Percentiles rank a stretch among this genome's conserved stretches.
phyloP scores from a whole-genome alignment of 2,888 invertebrate genomes.

The Athetis lepigone region DNA sequence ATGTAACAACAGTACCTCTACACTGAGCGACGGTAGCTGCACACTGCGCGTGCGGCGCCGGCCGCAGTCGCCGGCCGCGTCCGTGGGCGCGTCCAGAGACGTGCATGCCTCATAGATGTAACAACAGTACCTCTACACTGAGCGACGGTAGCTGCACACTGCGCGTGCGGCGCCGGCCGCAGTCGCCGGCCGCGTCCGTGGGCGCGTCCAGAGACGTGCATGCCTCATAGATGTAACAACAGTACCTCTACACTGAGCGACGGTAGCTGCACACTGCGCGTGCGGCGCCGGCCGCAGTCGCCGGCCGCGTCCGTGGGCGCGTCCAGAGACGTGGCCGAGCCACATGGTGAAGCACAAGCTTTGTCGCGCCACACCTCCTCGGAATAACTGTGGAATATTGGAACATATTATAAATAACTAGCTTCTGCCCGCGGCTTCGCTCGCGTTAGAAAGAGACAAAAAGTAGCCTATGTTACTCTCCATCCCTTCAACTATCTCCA shows the following conservation, averaged over 20 bases:
- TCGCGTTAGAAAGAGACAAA: too few relatives aligned
- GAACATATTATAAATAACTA: background rate
- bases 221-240: background rate
- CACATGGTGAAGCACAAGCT: conserved; percentile 73
- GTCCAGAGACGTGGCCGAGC: conserved; percentile 73
- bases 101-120: background rate
- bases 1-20: too few relatives aligned
- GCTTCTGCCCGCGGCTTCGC: too few relatives aligned
- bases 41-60: too few relatives aligned
- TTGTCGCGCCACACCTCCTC: conserved; percentile 85
- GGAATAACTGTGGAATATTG: conserved; percentile 76
- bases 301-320: conserved; percentile 74
- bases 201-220: too few relatives aligned
- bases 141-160: conserved; percentile 79
- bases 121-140: conserved; percentile 35
- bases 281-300: conserved; percentile 70
- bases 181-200: too few relatives aligned
- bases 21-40: too few relatives aligned
- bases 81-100: too few relatives aligned
- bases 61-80: too few relatives aligned
- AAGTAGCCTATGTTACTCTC: too few relatives aligned
- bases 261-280: conserved; percentile 79
- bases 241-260: conserved; percentile 59
- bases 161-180: conserved; percentile 70
- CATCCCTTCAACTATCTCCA: too few relatives aligned